Percentiles rank a stretch among this genome's conserved stretches.
phyloP scores from a whole-genome alignment of 2,888 invertebrate genomes.

The Drosophila multiciliata region DNA sequence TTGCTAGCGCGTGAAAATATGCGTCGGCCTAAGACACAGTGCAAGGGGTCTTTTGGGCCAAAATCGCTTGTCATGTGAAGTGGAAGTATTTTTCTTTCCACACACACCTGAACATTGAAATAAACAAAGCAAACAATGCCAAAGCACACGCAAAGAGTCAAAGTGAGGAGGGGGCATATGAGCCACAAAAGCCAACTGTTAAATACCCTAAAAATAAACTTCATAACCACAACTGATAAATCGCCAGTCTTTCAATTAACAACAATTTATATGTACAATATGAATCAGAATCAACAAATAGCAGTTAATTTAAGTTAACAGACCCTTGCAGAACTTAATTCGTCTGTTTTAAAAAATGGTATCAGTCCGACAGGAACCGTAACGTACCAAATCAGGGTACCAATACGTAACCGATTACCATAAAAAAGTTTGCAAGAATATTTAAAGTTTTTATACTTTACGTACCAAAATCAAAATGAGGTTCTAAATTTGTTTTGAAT shows the following conservation, averaged over 20 bases:
- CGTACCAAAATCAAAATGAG: background rate
- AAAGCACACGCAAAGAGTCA: conserved; percentile 6
- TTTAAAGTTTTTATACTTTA: background rate
- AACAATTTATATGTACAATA: background rate
- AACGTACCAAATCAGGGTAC: background rate
- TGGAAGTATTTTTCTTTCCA: conserved; percentile 23
- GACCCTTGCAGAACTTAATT: background rate
- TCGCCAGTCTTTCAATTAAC: background rate
- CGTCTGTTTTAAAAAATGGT: background rate
- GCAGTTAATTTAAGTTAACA: too few relatives aligned
- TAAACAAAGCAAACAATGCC: conserved; percentile 32
- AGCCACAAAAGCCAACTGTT: background rate
- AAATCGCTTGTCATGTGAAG: conserved; percentile 39
- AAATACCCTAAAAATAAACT: conserved; percentile 2
- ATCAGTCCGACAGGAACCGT: background rate
- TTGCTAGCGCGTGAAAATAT: conserved; percentile 46
- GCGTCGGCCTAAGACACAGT: conserved; percentile 25
- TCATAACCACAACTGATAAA: background rate
- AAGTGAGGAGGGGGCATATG: background rate
- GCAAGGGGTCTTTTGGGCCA: conserved; percentile 39
- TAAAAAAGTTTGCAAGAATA: background rate
- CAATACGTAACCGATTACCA: background rate
- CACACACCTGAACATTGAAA: conserved; percentile 16
- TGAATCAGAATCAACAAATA: too few relatives aligned
- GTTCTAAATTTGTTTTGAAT: background rate